phyloP scores from a whole-genome alignment of 2,113 vertebrate genomes.

The Laterallus jamaicensis region DNA sequence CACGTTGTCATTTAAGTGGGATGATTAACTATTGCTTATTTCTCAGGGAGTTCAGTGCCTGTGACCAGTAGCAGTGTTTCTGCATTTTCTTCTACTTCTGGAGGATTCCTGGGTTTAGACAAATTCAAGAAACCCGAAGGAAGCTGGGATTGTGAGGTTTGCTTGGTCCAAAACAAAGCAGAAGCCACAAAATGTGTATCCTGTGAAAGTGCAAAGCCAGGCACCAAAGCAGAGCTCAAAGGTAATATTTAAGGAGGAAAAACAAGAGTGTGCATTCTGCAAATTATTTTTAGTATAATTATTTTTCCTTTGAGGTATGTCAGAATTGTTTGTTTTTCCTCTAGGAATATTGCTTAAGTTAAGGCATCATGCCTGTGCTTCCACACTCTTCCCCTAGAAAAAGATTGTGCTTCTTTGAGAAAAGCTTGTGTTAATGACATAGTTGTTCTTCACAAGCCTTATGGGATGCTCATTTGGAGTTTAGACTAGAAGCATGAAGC shows the following conservation, averaged over 20 bases:
- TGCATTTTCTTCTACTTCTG: constrained; percentile 61
- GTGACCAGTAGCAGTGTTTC: constrained; percentile 63
- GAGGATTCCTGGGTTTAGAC: constrained; percentile 74
- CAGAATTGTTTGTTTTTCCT: not conserved
- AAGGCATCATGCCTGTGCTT: accelerated
- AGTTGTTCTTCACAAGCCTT: not conserved
- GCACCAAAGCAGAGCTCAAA: constrained; percentile 83
- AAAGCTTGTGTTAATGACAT: not conserved
- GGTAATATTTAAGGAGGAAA: constrained; percentile 73
- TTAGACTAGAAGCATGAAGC: not conserved
- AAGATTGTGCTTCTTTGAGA: not conserved
- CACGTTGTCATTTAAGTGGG: not conserved
- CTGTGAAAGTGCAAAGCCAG: constrained; percentile 74
- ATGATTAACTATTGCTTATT: not conserved
- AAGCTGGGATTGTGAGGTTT: constrained; percentile 78
- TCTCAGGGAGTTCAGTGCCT: constrained; percentile 70
- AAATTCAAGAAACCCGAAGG: constrained; percentile 81
- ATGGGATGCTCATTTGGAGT: not conserved
- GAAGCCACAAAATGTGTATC: constrained; percentile 72
- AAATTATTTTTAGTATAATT: not conserved
- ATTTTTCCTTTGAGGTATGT: not conserved
- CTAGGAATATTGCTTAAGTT: not conserved
- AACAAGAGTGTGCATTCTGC: not conserved
- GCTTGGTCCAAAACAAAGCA: constrained; percentile 75
- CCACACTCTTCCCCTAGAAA: not conserved